A percentile compares a stretch with the other conserved stretches of the same genome.
phyloP scores from a whole-genome alignment of 2,113 vertebrate species.

The Notothenia rossii region DNA sequence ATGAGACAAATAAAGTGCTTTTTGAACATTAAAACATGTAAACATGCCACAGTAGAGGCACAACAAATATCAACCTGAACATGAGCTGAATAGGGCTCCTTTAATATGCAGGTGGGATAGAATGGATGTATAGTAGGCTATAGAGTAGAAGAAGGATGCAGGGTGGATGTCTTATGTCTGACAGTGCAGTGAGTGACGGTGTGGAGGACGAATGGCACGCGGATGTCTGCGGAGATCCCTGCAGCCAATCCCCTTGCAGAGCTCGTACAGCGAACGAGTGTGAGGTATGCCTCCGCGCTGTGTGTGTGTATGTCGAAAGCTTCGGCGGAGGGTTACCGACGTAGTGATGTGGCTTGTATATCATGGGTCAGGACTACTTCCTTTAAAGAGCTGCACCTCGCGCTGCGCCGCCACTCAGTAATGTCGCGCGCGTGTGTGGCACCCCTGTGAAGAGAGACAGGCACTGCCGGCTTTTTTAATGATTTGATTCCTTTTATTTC shows the following conservation, averaged over 20 bases:
- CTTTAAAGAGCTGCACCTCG: conserved; percentile 86
- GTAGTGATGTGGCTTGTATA: conserved; percentile 91
- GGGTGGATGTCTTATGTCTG: no score
- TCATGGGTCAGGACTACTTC: conserved; percentile 83
- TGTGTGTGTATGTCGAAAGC: conserved; percentile 77
- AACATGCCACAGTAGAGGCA: no score
- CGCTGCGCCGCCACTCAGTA: conserved; percentile 84
- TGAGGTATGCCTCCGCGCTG: conserved; percentile 89
- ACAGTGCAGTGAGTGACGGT: conserved; percentile 69
- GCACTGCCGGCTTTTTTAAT: conserved; percentile 85
- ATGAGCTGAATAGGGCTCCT: no score
- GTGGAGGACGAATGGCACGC: conserved; percentile 68
- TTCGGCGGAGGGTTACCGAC: conserved; percentile 88
- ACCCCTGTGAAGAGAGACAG: conserved; percentile 89
- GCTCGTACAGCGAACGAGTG: conserved; percentile 62
- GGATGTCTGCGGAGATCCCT: conserved; percentile 23
- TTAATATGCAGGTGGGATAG: no score
- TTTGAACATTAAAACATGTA: no score
- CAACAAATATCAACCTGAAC: no score
- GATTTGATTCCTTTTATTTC: conserved; percentile 86
- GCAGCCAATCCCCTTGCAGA: conserved; percentile 79
- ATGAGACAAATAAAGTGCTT: no score
- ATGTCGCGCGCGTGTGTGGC: conserved; percentile 89
- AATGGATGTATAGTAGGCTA: no score
- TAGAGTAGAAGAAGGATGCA: no score